These are phyloP conservation scores for Distichodus sexfasciatus DNA, from an alignment of 2,797 vertebrate species.

Conservation along the genomic window DNA sequence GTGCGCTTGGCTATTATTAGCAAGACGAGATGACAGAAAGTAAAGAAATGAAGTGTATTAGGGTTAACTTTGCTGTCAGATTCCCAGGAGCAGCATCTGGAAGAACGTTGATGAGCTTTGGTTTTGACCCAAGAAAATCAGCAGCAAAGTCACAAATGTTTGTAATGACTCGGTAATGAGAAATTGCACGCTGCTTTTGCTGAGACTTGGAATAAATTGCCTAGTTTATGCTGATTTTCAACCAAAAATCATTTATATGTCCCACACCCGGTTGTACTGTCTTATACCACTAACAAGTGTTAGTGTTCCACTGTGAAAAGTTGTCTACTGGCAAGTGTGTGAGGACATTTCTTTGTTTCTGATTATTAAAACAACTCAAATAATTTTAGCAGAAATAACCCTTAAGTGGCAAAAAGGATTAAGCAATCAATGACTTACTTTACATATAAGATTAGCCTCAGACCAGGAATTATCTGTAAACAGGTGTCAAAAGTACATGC, in stretches of 20 bases:
- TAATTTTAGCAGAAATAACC: too few species aligned
- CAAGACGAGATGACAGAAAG: slow-evolving; percentile 17
- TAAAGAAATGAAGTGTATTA: slow-evolving; percentile 21
- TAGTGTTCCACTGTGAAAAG: not conserved
- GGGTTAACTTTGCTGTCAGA: slow-evolving; percentile 33
- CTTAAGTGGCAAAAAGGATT: too few species aligned
- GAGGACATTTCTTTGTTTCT: not conserved
- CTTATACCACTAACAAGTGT: too few species aligned
- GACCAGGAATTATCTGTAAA: too few species aligned
- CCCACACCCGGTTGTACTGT: not conserved
- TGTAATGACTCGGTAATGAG: not conserved
- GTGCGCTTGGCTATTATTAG: slow-evolving; percentile 41
- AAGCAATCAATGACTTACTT: too few species aligned
- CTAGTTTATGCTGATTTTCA: not conserved
- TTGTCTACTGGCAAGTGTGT: not conserved
- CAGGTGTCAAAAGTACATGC: too few species aligned
- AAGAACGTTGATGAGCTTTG: slow-evolving; percentile 19
- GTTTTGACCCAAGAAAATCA: slow-evolving; percentile 18
- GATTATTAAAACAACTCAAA: too few species aligned
- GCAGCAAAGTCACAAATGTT: not conserved
- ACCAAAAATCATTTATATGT: not conserved
- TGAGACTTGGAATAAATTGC: not conserved
- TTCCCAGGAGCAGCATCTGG: slow-evolving; percentile 30
- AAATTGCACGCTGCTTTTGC: not conserved
- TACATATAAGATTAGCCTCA: too few species aligned